Base-by-base conservation (phyloP, 2,797 vertebrate genomes). In the Peromyscus eremicus region DNA sequence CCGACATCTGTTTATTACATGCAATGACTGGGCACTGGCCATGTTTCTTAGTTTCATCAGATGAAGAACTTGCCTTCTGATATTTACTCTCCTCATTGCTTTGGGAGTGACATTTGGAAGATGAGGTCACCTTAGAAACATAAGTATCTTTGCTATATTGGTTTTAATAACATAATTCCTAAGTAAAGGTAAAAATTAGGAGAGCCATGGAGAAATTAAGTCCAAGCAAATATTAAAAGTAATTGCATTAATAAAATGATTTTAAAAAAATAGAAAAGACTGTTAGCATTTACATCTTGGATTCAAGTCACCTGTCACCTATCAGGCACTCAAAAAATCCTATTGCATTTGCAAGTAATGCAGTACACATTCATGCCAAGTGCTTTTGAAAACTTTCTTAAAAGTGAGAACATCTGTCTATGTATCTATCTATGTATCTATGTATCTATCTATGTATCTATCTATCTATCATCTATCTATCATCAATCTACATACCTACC, bases 121-220 rank as follows among this genome's bases (percentile, higher is more conserved):
- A 94, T 91, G 21, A 87, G 32, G 64, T 9, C 25, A 68, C 10
- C 25, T 79, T 84, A 92, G 75, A 27, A 80, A 64, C 49, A 81
- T 60, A 94, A 85, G 66, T 83, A 37, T 87, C 91, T 95, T 84
- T 80, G 0, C 79, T 76, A 76, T 49, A 46, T 93, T 96, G 57
- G 27, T 94, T 94, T 91, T 89, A 91, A 80, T 92, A 88, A 87
- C n/a, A 92, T 84, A 95, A 71, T 92, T n/a, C 43, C 86, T 92
- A 94, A 94, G 89, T 82, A 85, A 57, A 94, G 46, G 29, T 70
- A 23, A 27, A 93, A 80, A 95, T 96, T 68, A 94, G 37, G 23
- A 82, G 43, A 57, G 5, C 84, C 19, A 91, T 71, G 85, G 68
- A 88, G 92, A 95, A 93, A 80, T 87, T 94, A 94, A 90, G 21